Conservation (phyloP, 2,797 vertebrate genomes). For the Tenualosa thibaudeaui region DNA sequence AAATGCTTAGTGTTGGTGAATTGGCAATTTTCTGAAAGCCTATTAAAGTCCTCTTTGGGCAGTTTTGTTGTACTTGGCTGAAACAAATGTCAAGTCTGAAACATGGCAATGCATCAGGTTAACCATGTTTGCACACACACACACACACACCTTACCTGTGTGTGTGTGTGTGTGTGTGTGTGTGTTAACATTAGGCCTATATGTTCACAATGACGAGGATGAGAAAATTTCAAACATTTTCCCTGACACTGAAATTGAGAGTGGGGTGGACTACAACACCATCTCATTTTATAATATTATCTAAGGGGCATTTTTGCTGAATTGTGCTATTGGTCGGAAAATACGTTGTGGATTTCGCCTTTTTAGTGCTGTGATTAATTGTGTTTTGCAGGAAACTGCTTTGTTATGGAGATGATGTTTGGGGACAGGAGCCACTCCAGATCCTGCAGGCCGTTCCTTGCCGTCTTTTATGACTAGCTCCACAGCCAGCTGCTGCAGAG, state of each 20-base stretch:
- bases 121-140: too few relatives aligned
- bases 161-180: too few relatives aligned
- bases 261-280: constrained; percentile 7
- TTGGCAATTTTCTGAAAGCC: not conserved
- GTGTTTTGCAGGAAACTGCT: constrained; percentile 46
- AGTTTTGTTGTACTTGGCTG: not conserved
- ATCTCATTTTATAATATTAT: constrained; percentile 26
- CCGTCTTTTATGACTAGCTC: constrained; percentile 80
- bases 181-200: not conserved
- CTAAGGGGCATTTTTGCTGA: constrained; percentile 26
- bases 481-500: constrained; percentile 79
- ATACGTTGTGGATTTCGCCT: constrained; percentile 6
- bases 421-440: constrained; percentile 59
- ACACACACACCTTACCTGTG: too few relatives aligned
- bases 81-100: not conserved
- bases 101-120: not conserved
- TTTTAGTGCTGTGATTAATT: constrained; percentile 18
- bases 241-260: not conserved
- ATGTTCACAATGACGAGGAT: not conserved
- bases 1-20: not conserved
- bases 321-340: constrained; percentile 29
- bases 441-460: constrained; percentile 75
- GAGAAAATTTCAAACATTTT: not conserved
- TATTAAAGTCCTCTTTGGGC: not conserved
- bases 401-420: constrained; percentile 44